Evolutionary conservation across 2,797 vertebrate species (phyloP).

Genomic region (Emys orbicularis): DNA sequence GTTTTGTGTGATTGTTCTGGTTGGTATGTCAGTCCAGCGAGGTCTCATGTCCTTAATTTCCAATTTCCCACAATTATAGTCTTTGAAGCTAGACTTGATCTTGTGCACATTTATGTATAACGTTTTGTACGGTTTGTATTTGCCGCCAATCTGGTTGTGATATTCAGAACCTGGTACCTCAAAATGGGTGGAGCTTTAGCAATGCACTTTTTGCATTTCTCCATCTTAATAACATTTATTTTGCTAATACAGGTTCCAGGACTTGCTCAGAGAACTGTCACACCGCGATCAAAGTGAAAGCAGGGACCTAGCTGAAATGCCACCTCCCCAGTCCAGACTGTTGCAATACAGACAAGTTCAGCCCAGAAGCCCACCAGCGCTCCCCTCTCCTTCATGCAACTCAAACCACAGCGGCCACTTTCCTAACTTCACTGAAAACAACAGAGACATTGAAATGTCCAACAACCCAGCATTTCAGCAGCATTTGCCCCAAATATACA

Average conservation of each 20-base stretch:
- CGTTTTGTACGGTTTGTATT: conserved; percentile 3
- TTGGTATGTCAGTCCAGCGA: conserved; percentile 56
- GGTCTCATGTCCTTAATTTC: conserved; percentile 56
- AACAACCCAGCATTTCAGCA: conserved; percentile 89
- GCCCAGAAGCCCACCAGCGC: conserved; percentile 90
- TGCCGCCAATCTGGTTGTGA: not conserved
- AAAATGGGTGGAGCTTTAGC: conserved; percentile 39
- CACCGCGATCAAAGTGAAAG: conserved; percentile 90
- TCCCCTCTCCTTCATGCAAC: conserved; percentile 88
- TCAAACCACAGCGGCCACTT: conserved; percentile 88
- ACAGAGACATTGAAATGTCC: conserved; percentile 87
- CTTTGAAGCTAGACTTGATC: conserved; percentile 66
- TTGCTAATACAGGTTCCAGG: conserved; percentile 89
- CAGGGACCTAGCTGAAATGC: conserved; percentile 92
- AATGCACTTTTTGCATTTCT: not conserved
- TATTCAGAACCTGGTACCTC: not conserved
- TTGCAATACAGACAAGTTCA: conserved; percentile 97
- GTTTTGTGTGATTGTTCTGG: conserved; percentile 52
- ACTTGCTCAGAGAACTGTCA: conserved; percentile 92
- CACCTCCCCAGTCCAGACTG: conserved; percentile 97
- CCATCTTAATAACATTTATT: not conserved
- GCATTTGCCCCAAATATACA: conserved; percentile 86
- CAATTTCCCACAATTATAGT: conserved; percentile 47
- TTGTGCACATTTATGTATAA: conserved; percentile 30
- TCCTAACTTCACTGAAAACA: conserved; percentile 85